Percentiles rank a stretch among this genome's conserved stretches.
Conservation (phyloP, 2,797 vertebrate species). For the Manis crassicaudata region DNA sequence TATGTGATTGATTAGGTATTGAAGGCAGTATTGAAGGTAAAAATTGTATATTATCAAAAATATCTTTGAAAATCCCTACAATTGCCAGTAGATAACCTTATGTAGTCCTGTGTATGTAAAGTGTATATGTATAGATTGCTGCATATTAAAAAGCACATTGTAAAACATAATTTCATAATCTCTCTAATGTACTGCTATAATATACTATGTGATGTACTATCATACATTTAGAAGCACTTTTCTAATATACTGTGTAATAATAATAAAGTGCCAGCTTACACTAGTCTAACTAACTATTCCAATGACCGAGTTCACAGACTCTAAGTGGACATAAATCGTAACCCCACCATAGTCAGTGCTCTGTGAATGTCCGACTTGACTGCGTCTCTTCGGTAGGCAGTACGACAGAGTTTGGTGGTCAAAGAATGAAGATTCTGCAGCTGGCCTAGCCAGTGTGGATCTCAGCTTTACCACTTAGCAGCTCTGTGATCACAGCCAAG, state of each 20-base stretch:
- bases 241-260: conserved; percentile 3
- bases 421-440: neutral
- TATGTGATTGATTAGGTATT: neutral
- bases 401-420: neutral
- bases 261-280: neutral
- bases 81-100: neutral
- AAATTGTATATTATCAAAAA: neutral
- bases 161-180: neutral
- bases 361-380: neutral
- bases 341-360: neutral
- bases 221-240: neutral
- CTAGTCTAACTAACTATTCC: conserved; percentile 1
- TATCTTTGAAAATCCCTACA: neutral
- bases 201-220: neutral
- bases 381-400: neutral
- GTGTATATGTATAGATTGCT: neutral
- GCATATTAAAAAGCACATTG: neutral
- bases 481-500: neutral
- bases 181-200: neutral
- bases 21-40: conserved; percentile 12
- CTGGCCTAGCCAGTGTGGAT: neutral
- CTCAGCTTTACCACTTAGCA: neutral
- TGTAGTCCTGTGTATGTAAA: neutral
- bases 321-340: neutral
- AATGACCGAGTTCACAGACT: neutral